Evolutionary conservation across 64 coral and sea anemone genomes (phyloP).

Genomic region (Stylophora pistillata): DNA sequence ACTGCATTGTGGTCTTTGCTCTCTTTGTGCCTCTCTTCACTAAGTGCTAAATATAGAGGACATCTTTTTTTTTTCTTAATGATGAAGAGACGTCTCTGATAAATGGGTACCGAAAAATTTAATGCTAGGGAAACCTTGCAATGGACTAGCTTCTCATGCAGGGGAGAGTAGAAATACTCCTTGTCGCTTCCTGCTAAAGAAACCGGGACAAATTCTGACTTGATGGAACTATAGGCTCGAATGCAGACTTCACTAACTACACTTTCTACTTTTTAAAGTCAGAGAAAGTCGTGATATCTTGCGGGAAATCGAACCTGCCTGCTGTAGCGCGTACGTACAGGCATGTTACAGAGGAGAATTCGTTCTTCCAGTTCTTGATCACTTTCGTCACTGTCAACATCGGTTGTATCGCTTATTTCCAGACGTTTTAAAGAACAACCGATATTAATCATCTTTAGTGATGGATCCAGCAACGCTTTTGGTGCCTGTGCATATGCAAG

Average conservation of each 20-base stretch:
- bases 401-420: slow-evolving; percentile 4
- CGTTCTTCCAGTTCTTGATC: slow-evolving; percentile 34
- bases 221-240: too few relatives aligned
- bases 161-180: slow-evolving; percentile 55
- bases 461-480: slow-evolving; percentile 23
- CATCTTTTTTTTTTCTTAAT: too few relatives aligned
- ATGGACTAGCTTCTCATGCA: too few relatives aligned
- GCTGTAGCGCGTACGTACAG: slow-evolving; percentile 21
- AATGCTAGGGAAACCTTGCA: too few relatives aligned
- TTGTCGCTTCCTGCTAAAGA: too few relatives aligned
- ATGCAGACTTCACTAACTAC: too few relatives aligned
- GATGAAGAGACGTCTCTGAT: too few relatives aligned
- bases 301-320: slow-evolving; percentile 20
- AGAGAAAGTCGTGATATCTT: slow-evolving; percentile 57
- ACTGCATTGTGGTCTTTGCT: too few relatives aligned
- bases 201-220: too few relatives aligned
- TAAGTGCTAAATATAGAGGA: too few relatives aligned
- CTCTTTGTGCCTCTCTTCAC: too few relatives aligned
- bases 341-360: slow-evolving; percentile 45
- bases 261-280: slow-evolving; percentile 44
- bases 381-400: slow-evolving; percentile 40
- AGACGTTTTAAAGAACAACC: slow-evolving; percentile 12
- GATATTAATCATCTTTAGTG: slow-evolving; percentile 33
- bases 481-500: slow-evolving; percentile 14
- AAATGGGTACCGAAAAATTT: too few relatives aligned